phyloP scores from a whole-genome alignment of 2,888 invertebrate species.

The Liodrosophila aerea region DNA sequence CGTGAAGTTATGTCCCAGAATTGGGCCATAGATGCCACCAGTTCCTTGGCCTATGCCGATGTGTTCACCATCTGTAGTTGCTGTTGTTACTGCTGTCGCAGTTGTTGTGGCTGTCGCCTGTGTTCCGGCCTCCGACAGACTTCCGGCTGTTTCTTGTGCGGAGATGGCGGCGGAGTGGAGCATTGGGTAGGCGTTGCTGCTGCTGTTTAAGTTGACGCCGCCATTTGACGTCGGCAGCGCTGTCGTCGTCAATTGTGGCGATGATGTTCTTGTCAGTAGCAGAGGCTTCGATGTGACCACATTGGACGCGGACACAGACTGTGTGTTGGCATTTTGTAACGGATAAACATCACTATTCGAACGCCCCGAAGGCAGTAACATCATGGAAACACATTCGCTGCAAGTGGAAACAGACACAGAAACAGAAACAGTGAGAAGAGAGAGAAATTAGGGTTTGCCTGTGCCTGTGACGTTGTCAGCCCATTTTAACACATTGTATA shows the following conservation, averaged over 20 bases:
- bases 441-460: constrained; percentile 3
- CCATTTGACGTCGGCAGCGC: constrained; percentile 58
- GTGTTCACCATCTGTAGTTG: constrained; percentile 11
- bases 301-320: constrained; percentile 15
- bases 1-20: constrained; percentile 55
- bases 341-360: constrained; percentile 80
- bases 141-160: constrained; percentile 62
- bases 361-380: constrained; percentile 83
- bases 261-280: constrained; percentile 75
- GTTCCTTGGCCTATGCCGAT: constrained; percentile 3
- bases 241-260: constrained; percentile 68
- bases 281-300: constrained; percentile 60
- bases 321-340: constrained; percentile 68
- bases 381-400: constrained; percentile 81
- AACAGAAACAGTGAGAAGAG: constrained; percentile 8
- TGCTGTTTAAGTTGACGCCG: constrained; percentile 30
- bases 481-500: constrained; percentile 52
- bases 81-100: constrained; percentile 27
- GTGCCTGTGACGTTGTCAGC: constrained; percentile 30
- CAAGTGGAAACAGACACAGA: constrained; percentile 12
- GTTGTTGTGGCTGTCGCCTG: constrained; percentile 41
- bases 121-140: constrained; percentile 70
- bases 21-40: constrained; percentile 57
- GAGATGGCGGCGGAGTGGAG: constrained; percentile 25
- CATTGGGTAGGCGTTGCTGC: constrained; percentile 50